Percentiles rank a stretch among this genome's conserved stretches.
Conservation (phyloP, 2,797 vertebrate genomes). For the Ctenopoma kingsleyae region DNA sequence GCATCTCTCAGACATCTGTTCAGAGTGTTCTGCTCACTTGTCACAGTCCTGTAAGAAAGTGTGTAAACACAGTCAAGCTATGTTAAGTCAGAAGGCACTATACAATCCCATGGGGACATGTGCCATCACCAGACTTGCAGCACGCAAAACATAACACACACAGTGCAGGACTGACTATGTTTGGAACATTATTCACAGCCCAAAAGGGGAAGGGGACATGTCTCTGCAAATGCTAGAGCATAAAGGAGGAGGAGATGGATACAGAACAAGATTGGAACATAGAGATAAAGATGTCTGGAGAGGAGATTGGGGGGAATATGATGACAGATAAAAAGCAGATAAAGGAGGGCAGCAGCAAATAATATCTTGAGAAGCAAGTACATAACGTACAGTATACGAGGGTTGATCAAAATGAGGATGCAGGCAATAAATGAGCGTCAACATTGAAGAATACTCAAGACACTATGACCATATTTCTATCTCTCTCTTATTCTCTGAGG, state of each 20-base stretch:
- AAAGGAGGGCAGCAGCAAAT: constrained; percentile 40
- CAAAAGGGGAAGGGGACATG: constrained; percentile 41
- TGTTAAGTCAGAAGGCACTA: constrained; percentile 71
- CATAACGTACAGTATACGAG: constrained; percentile 17
- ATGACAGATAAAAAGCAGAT: constrained; percentile 68
- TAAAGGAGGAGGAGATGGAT: constrained; percentile 68
- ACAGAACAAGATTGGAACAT: constrained; percentile 69
- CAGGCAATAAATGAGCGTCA: constrained; percentile 27
- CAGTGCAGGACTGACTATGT: constrained; percentile 49
- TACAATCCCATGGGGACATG: constrained; percentile 53
- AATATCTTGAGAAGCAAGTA: constrained; percentile 23
- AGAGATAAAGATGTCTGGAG: constrained; percentile 68
- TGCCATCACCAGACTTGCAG: constrained; percentile 56
- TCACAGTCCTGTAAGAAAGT: constrained; percentile 68
- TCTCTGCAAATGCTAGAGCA: constrained; percentile 53
- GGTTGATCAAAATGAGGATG: constrained; percentile 37
- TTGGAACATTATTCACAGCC: constrained; percentile 61
- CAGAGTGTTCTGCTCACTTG: constrained; percentile 62
- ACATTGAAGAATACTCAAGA: constrained; percentile 21
- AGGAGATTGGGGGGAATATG: constrained; percentile 52
- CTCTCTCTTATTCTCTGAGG: constrained; percentile 9
- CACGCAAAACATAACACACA: constrained; percentile 48
- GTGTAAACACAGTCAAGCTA: constrained; percentile 74
- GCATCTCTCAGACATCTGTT: constrained; percentile 65
- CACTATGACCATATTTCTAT: constrained; percentile 19